Percentiles rank a stretch among this genome's conserved stretches.
These are phyloP conservation scores for Coptodon bakossiorum DNA, from an alignment of 2,113 vertebrate genomes.

Conservation along the genomic window DNA sequence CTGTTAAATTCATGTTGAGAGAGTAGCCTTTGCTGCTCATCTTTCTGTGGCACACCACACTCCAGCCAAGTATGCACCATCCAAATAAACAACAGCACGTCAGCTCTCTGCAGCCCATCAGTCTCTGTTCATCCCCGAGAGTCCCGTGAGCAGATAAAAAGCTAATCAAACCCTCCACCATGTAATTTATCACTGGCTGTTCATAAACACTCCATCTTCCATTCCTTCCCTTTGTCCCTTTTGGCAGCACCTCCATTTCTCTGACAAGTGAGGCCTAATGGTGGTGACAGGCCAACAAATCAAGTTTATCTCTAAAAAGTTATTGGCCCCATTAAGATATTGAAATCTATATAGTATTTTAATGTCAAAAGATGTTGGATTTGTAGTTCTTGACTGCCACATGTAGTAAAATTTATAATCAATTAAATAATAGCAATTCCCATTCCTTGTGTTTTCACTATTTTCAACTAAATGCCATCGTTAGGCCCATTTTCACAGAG, in stretches of 20 bases:
- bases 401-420: neutral
- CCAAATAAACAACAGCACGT: conserved; percentile 52
- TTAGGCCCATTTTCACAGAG: neutral
- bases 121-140: conserved; percentile 45
- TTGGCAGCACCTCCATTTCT: conserved; percentile 17
- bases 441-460: neutral
- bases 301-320: neutral
- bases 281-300: conserved; percentile 22
- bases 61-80: conserved; percentile 15
- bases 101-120: conserved; percentile 45
- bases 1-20: neutral
- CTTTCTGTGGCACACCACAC: neutral
- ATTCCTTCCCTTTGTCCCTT: neutral
- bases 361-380: neutral
- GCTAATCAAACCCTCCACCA: conserved; percentile 58
- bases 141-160: conserved; percentile 65
- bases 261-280: neutral
- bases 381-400: neutral
- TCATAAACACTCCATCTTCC: conserved; percentile 39
- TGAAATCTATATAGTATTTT: neutral
- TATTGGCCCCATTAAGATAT: neutral
- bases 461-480: neutral
- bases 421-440: neutral
- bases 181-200: conserved; percentile 57
- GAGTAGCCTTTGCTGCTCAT: neutral